These are phyloP conservation scores for Cheumatopsyche charites DNA, from an alignment of 1,140 invertebrate species.

Conservation along the genomic window DNA sequence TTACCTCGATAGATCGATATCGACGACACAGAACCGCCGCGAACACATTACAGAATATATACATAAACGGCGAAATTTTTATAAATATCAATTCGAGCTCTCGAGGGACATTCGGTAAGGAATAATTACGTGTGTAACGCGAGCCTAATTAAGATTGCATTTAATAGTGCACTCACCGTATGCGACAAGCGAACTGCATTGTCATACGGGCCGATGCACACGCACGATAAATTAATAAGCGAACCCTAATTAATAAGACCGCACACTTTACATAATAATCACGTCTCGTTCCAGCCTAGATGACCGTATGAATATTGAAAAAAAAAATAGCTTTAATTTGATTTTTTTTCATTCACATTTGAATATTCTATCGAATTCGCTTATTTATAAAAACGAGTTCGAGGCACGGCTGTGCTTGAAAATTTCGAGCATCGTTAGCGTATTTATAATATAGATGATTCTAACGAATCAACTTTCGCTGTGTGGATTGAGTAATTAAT, in stretches of 20 bases:
- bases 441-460: too few species aligned
- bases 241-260: constrained; percentile 1
- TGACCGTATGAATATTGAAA: too few species aligned
- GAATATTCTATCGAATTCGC: too few species aligned
- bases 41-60: neutral
- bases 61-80: neutral
- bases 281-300: too few species aligned
- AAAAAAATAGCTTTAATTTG: too few species aligned
- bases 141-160: constrained; percentile 3
- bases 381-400: too few species aligned
- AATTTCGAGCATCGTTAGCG: too few species aligned
- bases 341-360: too few species aligned
- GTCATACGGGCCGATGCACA: constrained; percentile 42
- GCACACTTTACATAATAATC: too few species aligned
- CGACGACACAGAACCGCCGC: neutral
- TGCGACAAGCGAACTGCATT: constrained; percentile 42
- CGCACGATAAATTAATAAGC: constrained; percentile 29
- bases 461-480: too few species aligned
- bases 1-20: constrained; percentile 19
- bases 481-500: too few species aligned
- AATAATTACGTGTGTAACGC: neutral
- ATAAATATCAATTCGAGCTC: neutral
- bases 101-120: neutral
- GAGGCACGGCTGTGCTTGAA: too few species aligned
- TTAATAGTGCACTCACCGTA: constrained; percentile 35